Evolutionary conservation across 1,140 invertebrate genomes (phyloP).

Genomic region (Cherax destructor): DNA sequence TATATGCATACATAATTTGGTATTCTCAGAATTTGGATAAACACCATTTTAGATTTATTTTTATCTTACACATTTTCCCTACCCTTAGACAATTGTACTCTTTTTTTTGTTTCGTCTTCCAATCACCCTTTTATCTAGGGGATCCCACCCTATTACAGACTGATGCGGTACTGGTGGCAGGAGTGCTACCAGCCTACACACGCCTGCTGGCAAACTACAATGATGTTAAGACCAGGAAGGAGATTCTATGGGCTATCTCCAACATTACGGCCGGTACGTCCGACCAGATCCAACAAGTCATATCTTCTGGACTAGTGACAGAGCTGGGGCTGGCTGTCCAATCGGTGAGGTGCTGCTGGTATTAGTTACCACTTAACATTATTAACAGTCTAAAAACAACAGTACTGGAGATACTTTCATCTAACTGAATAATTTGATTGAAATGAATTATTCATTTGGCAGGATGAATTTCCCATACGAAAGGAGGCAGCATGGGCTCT

Average conservation of each 20-base stretch:
- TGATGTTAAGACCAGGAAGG: slow-evolving; percentile 82
- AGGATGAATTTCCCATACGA: slow-evolving; percentile 98
- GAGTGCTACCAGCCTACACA: slow-evolving; percentile 82
- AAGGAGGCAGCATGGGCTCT: slow-evolving; percentile 99
- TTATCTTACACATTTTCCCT: too few species aligned
- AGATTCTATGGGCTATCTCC: slow-evolving; percentile 99
- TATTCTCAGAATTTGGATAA: too few species aligned
- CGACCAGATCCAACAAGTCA: slow-evolving; percentile 97
- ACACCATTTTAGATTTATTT: too few species aligned
- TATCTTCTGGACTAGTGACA: slow-evolving; percentile 94
- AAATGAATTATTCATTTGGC: neutral
- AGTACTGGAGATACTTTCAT: too few species aligned
- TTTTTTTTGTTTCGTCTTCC: too few species aligned
- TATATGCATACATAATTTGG: too few species aligned
- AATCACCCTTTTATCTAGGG: too few species aligned
- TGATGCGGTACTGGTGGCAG: slow-evolving; percentile 89
- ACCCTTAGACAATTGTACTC: too few species aligned
- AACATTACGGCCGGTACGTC: slow-evolving; percentile 99
- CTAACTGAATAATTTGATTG: too few species aligned
- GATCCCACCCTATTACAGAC: slow-evolving; percentile 78
- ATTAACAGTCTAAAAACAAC: too few species aligned
- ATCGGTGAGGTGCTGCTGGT: slow-evolving; percentile 76
- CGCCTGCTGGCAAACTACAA: slow-evolving; percentile 82
- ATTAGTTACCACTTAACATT: too few species aligned
- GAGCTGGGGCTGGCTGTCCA: slow-evolving; percentile 93